phyloP scores from a whole-genome alignment of 2,888 invertebrate genomes.

The Craniophora ligustri region DNA sequence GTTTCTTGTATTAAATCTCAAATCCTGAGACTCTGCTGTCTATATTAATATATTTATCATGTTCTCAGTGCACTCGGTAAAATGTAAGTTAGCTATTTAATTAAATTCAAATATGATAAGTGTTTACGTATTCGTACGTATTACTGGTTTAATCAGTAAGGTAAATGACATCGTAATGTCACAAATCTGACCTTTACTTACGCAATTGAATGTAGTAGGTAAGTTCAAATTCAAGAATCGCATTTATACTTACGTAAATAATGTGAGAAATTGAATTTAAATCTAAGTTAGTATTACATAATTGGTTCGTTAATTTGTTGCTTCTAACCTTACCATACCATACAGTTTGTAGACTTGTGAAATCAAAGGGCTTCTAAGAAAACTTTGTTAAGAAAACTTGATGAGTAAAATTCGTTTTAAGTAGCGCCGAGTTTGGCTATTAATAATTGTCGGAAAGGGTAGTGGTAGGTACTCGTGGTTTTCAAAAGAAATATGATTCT shows the following conservation, averaged over 20 bases:
- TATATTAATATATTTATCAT: no score
- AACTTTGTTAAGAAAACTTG: conserved; percentile 28
- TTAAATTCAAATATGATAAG: not conserved
- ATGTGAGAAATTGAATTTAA: conserved; percentile 17
- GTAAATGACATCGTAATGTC: conserved; percentile 27
- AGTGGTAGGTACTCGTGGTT: conserved; percentile 1
- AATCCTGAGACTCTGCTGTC: no score
- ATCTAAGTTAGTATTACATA: conserved; percentile 2
- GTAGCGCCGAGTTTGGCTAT: conserved; percentile 31
- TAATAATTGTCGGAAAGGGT: conserved; percentile 21
- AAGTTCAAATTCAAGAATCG: conserved; percentile 14
- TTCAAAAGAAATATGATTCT: conserved; percentile 29
- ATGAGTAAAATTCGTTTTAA: conserved; percentile 42
- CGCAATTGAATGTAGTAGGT: conserved; percentile 6
- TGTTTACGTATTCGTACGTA: not conserved
- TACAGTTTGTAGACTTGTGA: conserved; percentile 12
- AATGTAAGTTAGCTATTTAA: no score
- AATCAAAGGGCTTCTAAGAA: conserved; percentile 46
- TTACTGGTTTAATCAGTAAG: not conserved
- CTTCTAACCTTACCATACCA: conserved; percentile 31
- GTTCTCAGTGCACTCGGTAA: no score
- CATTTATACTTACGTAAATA: not conserved
- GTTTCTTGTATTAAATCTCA: no score
- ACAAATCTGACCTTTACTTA: conserved; percentile 1
- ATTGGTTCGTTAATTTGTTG: conserved; percentile 5